Conservation (phyloP, 2,888 invertebrate genomes). For the Myopa testacea region DNA sequence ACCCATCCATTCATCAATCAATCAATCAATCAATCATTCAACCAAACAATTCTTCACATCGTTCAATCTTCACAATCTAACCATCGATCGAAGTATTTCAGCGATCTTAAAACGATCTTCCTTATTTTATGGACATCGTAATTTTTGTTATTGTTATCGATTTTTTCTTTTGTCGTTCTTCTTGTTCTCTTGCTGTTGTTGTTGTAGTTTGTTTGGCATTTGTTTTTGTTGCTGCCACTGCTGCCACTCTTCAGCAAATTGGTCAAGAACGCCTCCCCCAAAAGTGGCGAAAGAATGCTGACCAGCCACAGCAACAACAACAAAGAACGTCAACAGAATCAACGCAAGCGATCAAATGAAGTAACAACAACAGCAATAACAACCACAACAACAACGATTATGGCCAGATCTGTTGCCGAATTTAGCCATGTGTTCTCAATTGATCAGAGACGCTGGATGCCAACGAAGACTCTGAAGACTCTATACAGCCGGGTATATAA, state of each 20-base stretch:
- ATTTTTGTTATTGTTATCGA: background rate
- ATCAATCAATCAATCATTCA: slow-evolving; percentile 16
- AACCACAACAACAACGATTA: slow-evolving; percentile 26
- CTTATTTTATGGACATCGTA: slow-evolving; percentile 14
- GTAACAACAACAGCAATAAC: slow-evolving; percentile 10
- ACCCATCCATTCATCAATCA: slow-evolving; percentile 15
- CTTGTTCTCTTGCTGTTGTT: background rate
- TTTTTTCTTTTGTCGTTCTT: slow-evolving; percentile 5
- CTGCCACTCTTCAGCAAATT: background rate
- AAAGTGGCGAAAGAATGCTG: slow-evolving; percentile 23
- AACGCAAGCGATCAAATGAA: background rate
- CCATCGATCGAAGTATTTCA: slow-evolving; percentile 13
- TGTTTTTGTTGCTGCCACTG: background rate
- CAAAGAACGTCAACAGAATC: background rate
- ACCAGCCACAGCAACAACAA: background rate
- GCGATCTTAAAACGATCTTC: slow-evolving; percentile 3
- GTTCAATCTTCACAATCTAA: too few species aligned
- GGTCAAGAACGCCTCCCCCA: slow-evolving; percentile 24
- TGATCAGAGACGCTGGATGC: background rate
- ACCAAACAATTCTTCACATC: slow-evolving; percentile 10
- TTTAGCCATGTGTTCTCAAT: slow-evolving; percentile 32
- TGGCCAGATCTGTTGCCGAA: slow-evolving; percentile 24
- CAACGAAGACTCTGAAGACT: background rate
- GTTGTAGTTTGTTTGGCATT: background rate
- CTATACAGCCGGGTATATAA: background rate